Conservation (phyloP, 1,140 invertebrate species). For the Probaryconus sp. region DNA sequence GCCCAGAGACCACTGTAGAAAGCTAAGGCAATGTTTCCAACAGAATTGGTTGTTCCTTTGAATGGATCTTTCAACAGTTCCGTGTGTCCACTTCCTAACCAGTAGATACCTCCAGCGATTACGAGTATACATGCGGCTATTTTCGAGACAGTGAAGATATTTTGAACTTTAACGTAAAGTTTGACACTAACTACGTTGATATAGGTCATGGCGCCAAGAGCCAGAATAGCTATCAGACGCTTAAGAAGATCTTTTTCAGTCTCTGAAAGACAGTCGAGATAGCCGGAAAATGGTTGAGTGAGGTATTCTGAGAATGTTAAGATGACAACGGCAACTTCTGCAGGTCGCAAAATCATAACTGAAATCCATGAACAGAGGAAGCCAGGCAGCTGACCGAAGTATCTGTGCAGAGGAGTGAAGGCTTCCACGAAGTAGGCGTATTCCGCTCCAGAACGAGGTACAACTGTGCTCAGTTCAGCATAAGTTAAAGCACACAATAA, state of each 20-base stretch:
- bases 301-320: constrained; percentile 91
- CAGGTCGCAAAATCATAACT: constrained; percentile 86
- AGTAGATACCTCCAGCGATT: constrained; percentile 89
- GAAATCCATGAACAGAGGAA: constrained; percentile 90
- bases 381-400: constrained; percentile 86
- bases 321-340: constrained; percentile 87
- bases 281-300: constrained; percentile 82
- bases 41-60: constrained; percentile 83
- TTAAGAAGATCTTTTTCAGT: constrained; percentile 77
- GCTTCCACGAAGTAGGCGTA: constrained; percentile 89
- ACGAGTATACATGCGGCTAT: constrained; percentile 89
- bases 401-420: constrained; percentile 82
- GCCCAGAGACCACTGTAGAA: constrained; percentile 97
- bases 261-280: constrained; percentile 66
- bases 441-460: constrained; percentile 90
- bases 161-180: constrained; percentile 92
- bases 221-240: constrained; percentile 84
- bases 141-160: constrained; percentile 92
- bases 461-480: constrained; percentile 89
- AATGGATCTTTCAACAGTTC: constrained; percentile 87
- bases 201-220: constrained; percentile 88
- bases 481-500: constrained; percentile 89
- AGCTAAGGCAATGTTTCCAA: constrained; percentile 89
- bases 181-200: constrained; percentile 94
- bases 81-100: constrained; percentile 83